phyloP scores from a whole-genome alignment of 2,888 invertebrate genomes.

The Cataglyphis albicans region DNA sequence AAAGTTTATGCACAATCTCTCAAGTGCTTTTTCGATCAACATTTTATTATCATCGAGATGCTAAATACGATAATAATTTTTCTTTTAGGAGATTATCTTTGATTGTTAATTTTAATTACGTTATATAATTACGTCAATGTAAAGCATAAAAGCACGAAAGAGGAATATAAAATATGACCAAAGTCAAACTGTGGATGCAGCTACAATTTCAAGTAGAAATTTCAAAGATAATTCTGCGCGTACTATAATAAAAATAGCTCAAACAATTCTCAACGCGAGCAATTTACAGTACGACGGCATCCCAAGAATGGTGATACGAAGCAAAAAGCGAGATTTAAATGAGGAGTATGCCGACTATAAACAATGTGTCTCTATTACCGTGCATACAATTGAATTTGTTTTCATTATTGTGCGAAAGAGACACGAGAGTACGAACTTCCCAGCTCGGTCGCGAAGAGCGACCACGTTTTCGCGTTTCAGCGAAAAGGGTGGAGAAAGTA shows the following conservation, averaged over 20 bases:
- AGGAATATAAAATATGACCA: neutral
- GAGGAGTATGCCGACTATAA: neutral
- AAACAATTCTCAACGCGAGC: neutral
- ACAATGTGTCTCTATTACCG: neutral
- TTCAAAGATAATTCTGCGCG: neutral
- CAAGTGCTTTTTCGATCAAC: neutral
- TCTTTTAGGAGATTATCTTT: neutral
- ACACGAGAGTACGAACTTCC: neutral
- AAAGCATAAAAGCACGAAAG: neutral
- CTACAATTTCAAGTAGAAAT: neutral
- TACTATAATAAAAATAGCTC: neutral
- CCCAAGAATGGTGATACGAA: neutral
- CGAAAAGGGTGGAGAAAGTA: neutral
- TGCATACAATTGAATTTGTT: conserved; percentile 29
- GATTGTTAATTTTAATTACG: neutral
- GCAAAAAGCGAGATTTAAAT: neutral
- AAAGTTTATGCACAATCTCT: too few relatives aligned
- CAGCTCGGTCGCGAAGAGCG: neutral
- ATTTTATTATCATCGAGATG: neutral
- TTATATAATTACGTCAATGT: neutral
- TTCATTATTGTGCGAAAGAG: neutral
- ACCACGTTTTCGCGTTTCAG: neutral
- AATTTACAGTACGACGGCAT: conserved; percentile 16
- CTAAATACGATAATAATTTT: neutral
- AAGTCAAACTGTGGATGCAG: neutral